A percentile compares a stretch with the other conserved stretches of the same genome.
These are phyloP conservation scores for Lacerta agilis DNA, from an alignment of 2,797 vertebrate genomes.

Conservation along the genomic window DNA sequence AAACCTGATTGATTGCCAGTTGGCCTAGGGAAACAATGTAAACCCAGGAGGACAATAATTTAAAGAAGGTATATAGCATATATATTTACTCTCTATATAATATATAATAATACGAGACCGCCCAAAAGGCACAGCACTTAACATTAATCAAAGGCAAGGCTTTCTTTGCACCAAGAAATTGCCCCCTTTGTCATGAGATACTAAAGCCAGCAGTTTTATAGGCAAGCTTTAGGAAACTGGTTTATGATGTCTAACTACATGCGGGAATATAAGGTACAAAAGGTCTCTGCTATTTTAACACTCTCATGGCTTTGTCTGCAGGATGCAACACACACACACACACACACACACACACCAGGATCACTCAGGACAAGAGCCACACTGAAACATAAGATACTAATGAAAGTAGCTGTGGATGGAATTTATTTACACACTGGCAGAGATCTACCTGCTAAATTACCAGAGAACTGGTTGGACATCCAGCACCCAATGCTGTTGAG, in stretches of 20 bases:
- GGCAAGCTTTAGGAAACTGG: constrained; percentile 5
- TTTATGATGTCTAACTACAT: constrained; percentile 68
- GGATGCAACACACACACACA: constrained; percentile 55
- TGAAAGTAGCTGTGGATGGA: constrained; percentile 5
- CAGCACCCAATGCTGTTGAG: background rate
- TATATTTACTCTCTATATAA: constrained; percentile 33
- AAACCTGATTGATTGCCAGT: constrained; percentile 54
- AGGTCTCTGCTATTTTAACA: constrained; percentile 56
- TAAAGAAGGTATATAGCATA: constrained; percentile 45
- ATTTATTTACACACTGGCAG: constrained; percentile 38
- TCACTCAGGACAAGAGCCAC: constrained; percentile 50
- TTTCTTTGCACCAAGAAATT: constrained; percentile 41
- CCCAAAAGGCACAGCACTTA: constrained; percentile 35
- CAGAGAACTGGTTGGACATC: background rate
- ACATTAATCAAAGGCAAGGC: constrained; percentile 50
- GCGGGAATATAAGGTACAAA: constrained; percentile 59
- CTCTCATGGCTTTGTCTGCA: constrained; percentile 32
- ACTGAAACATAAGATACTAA: constrained; percentile 45
- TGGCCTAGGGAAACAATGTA: constrained; percentile 38
- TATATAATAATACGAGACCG: constrained; percentile 30
- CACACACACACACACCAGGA: constrained; percentile 8
- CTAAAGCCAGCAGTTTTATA: constrained; percentile 53
- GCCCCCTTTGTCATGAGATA: constrained; percentile 61
- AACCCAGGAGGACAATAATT: constrained; percentile 39
- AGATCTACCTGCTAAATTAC: background rate